A percentile compares a stretch with the other conserved stretches of the same genome.
Evolutionary conservation across 2,113 vertebrate genomes (phyloP).

Genomic region (Felis chaus): DNA sequence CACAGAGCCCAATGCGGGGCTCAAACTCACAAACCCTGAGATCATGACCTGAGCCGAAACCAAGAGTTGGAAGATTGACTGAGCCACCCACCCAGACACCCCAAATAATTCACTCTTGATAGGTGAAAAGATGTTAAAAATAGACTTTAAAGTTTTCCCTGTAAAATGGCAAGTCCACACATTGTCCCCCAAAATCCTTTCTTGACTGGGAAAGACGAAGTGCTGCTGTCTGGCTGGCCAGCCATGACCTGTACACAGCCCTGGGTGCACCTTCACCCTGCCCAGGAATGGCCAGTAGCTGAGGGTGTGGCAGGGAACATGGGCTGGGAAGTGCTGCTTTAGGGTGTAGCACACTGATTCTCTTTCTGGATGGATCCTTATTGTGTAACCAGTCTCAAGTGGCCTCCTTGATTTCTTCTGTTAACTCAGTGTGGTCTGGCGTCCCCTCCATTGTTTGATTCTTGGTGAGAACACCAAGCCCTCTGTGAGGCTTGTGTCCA

Average conservation of each 20-base stretch:
- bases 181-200: neutral
- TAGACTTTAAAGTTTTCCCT: neutral
- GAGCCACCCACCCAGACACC: too few species aligned
- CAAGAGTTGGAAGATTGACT: too few species aligned
- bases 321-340: neutral
- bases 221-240: rapidly evolving
- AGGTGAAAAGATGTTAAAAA: neutral
- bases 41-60: too few species aligned
- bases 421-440: neutral
- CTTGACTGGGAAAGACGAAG: neutral
- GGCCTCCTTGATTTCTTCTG: neutral
- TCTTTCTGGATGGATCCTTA: neutral
- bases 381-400: neutral
- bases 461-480: neutral
- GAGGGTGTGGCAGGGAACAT: rapidly evolving
- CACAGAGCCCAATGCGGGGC: too few species aligned
- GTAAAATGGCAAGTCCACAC: neutral
- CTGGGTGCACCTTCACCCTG: rapidly evolving
- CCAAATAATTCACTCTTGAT: neutral
- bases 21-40: too few species aligned
- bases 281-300: rapidly evolving
- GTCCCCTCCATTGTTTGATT: neutral
- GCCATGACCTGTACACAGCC: rapidly evolving
- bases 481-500: neutral
- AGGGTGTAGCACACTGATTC: rapidly evolving